A percentile compares a stretch with the other conserved stretches of the same genome.
phyloP scores from a whole-genome alignment of 2,797 vertebrate species.

The Avahi laniger region DNA sequence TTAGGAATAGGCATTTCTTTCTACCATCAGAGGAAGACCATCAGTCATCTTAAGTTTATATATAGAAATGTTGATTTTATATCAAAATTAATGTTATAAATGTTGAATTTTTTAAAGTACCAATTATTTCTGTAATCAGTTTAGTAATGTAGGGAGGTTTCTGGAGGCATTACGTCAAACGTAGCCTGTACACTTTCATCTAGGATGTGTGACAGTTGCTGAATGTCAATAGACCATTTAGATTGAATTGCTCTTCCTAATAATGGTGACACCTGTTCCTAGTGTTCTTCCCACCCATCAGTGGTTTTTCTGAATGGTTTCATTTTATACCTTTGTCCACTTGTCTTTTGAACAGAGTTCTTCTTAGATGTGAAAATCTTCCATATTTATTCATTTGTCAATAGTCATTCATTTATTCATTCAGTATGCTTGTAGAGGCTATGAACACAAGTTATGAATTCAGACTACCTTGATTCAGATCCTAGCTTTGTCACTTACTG shows the following conservation, averaged over 20 bases:
- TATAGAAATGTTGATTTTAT: neutral
- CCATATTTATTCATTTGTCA: neutral
- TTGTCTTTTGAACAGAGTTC: neutral
- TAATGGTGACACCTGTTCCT: neutral
- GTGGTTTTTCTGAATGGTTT: neutral
- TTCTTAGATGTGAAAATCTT: neutral
- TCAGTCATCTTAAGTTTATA: neutral
- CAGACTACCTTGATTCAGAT: neutral
- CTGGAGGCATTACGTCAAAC: neutral
- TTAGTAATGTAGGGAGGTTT: neutral
- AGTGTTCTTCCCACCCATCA: neutral
- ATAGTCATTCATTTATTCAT: neutral
- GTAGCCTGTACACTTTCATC: neutral
- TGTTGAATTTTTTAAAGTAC: neutral
- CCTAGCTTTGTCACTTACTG: neutral
- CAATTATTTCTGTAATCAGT: neutral
- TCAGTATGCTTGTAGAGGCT: neutral
- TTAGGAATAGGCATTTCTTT: neutral
- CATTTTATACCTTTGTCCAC: neutral
- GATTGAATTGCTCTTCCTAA: neutral
- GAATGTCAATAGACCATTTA: neutral
- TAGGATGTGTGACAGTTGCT: neutral
- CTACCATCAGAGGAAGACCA: neutral
- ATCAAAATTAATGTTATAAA: neutral
- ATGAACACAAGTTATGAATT: neutral